Conservation (phyloP, 2,797 vertebrate genomes). For the Peromyscus eremicus region DNA sequence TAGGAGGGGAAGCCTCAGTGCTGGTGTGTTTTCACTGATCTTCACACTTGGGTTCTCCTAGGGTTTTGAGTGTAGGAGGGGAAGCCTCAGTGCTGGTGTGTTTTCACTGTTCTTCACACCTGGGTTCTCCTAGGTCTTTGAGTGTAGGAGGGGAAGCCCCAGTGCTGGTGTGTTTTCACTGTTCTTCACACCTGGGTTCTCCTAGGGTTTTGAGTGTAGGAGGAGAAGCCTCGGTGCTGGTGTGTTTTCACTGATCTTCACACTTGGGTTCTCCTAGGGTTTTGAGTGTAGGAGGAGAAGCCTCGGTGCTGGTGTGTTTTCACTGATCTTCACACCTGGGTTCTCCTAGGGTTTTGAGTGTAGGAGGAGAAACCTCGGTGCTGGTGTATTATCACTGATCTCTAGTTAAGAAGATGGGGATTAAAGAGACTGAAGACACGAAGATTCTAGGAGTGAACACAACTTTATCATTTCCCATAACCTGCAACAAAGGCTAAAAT, state of each 20-base stretch:
- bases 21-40: not conserved
- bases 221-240: not conserved
- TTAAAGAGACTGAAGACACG: not conserved
- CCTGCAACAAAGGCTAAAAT: not conserved
- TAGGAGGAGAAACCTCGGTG: not conserved
- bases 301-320: no score
- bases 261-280: not conserved
- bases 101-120: no score
- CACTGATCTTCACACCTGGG: no score
- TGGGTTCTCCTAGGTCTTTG: not conserved
- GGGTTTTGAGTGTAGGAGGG: not conserved
- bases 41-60: not conserved
- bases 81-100: not conserved
- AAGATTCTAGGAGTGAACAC: not conserved
- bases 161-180: no score
- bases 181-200: not conserved
- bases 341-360: not conserved
- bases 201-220: not conserved
- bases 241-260: no score
- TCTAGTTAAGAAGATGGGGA: not conserved
- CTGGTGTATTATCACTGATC: not conserved
- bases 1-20: not conserved
- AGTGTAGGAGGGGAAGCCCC: not conserved
- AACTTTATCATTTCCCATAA: not conserved
- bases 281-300: not conserved